Percentiles rank a stretch among this genome's conserved stretches.
Evolutionary conservation across 2,113 vertebrate species (phyloP).

Genomic region (Paradisaea rubra): DNA sequence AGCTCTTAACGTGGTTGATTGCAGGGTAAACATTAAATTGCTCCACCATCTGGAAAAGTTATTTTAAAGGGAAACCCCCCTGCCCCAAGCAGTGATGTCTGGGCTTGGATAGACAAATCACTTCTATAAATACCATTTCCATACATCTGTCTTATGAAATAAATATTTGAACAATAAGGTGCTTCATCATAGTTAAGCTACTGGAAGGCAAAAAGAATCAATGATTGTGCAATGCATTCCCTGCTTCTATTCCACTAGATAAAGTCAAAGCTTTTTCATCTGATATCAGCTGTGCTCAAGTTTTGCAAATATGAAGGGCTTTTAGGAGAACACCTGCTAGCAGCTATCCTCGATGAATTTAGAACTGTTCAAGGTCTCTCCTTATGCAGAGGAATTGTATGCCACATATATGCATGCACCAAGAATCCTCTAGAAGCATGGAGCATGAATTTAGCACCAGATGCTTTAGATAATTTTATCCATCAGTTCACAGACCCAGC

Average conservation of each 20-base stretch:
- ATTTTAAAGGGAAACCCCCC: neutral
- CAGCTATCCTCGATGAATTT: neutral
- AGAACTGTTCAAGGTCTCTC: neutral
- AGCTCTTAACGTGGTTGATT: neutral
- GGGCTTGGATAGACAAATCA: neutral
- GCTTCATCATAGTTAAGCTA: neutral
- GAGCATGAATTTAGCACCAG: neutral
- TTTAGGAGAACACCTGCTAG: neutral
- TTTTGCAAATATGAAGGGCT: neutral
- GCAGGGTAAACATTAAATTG: neutral
- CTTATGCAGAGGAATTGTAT: neutral
- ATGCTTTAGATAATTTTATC: neutral
- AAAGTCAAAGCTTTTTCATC: neutral
- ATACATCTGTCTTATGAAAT: neutral
- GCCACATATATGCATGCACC: neutral
- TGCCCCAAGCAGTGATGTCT: neutral
- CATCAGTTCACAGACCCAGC: neutral
- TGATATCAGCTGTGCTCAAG: neutral
- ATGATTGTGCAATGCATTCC: neutral
- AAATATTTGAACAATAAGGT: neutral
- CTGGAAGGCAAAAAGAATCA: neutral
- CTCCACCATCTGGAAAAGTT: neutral
- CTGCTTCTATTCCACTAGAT: neutral
- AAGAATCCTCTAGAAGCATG: neutral
- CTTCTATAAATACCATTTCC: neutral